Percentiles rank a stretch among this genome's conserved stretches.
Evolutionary conservation across 2,888 invertebrate species (phyloP).

Genomic region (Alviniconcha strummeri): DNA sequence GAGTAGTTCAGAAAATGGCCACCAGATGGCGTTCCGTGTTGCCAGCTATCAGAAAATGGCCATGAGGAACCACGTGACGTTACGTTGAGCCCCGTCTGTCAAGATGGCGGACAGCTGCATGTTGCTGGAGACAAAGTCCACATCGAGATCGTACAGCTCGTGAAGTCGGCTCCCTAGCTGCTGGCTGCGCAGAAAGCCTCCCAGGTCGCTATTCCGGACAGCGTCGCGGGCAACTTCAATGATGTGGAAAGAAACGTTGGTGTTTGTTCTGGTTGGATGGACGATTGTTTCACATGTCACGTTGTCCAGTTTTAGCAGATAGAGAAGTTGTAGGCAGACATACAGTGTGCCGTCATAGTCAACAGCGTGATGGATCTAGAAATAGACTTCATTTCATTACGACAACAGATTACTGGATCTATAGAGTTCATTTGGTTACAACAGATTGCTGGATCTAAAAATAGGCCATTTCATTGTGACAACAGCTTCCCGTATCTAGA

Average conservation of each 20-base stretch:
- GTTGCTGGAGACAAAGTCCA: constrained; percentile 7
- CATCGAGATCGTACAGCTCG: constrained; percentile 14
- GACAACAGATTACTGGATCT: too few relatives aligned
- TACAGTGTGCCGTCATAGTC: background rate
- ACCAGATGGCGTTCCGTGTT: too few relatives aligned
- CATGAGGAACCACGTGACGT: constrained; percentile 22
- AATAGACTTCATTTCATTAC: too few relatives aligned
- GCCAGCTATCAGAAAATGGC: background rate
- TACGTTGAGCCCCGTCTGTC: background rate
- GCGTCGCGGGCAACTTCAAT: constrained; percentile 15
- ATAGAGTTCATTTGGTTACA: too few relatives aligned
- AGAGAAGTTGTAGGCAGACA: constrained; percentile 2
- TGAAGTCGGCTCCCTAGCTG: constrained; percentile 14
- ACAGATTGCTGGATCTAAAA: too few relatives aligned
- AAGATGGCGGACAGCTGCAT: constrained; percentile 5
- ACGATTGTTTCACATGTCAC: background rate
- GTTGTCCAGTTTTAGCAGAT: background rate
- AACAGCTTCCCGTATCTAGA: too few relatives aligned
- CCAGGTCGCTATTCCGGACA: background rate
- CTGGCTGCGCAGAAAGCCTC: constrained; percentile 5
- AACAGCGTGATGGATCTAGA: background rate
- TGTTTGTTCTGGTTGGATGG: background rate
- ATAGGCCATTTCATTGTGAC: too few relatives aligned
- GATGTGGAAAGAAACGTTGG: background rate
- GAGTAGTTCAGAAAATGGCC: background rate